Evolutionary conservation across 1,140 invertebrate genomes (phyloP).

Genomic region (Ceratitis capitata): DNA sequence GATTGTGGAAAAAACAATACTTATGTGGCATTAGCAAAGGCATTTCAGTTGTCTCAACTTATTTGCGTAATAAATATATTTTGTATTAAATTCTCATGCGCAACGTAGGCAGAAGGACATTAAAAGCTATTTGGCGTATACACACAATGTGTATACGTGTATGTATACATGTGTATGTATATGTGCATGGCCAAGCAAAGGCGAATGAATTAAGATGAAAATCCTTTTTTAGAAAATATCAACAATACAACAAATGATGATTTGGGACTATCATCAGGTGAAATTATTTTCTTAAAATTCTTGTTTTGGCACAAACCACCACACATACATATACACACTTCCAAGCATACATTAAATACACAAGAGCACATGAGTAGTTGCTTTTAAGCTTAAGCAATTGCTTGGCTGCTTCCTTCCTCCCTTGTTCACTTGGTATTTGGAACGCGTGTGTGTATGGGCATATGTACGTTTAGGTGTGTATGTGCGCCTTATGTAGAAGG

Average conservation of each 20-base stretch:
- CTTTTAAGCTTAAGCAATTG: constrained; percentile 9
- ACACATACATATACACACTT: background rate
- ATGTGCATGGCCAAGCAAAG: background rate
- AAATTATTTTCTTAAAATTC: constrained; percentile 45
- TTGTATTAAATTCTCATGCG: constrained; percentile 31
- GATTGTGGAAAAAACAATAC: constrained; percentile 24
- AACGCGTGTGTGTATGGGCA: background rate
- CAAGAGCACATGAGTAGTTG: no score
- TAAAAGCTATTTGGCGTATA: background rate
- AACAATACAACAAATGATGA: constrained; percentile 46
- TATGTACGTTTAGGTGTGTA: background rate
- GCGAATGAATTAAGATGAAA: constrained; percentile 35
- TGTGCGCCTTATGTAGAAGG: background rate
- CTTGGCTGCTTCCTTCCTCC: background rate
- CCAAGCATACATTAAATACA: background rate
- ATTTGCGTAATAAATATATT: constrained; percentile 41
- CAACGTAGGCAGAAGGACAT: background rate
- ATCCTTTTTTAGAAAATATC: constrained; percentile 32
- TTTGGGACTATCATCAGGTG: constrained; percentile 58
- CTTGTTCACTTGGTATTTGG: background rate
- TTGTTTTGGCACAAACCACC: background rate
- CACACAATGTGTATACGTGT: background rate
- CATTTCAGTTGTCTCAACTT: constrained; percentile 40
- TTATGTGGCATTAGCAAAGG: constrained; percentile 38
- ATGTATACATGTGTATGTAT: background rate